A percentile compares a stretch with the other conserved stretches of the same genome.
phyloP scores from a whole-genome alignment of 2,113 vertebrate species.

The Ictalurus punctatus region DNA sequence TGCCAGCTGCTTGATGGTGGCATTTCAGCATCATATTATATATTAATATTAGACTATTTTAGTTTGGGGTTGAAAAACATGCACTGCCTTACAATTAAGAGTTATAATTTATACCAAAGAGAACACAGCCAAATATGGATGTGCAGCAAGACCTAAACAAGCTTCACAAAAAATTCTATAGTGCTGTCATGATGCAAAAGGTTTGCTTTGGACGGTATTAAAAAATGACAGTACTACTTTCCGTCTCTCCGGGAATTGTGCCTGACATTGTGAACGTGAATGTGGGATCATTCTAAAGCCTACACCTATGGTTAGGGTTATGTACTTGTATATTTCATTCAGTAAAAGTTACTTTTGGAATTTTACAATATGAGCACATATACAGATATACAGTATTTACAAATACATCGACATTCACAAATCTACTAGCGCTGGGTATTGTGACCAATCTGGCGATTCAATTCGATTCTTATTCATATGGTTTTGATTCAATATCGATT shows the following conservation, averaged over 20 bases:
- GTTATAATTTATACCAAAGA: not conserved
- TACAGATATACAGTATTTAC: not conserved
- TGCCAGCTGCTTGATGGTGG: not conserved
- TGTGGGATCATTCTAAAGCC: not conserved
- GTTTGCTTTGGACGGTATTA: not conserved
- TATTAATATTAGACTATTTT: not conserved
- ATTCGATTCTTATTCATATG: no score
- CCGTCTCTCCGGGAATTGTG: not conserved
- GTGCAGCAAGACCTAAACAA: not conserved
- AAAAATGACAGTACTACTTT: not conserved
- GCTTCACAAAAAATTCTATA: not conserved
- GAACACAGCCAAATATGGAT: not conserved
- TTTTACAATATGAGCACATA: not conserved
- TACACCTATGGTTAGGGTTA: not conserved
- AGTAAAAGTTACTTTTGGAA: not conserved
- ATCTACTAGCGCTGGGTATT: no score
- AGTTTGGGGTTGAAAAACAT: not conserved
- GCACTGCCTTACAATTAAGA: not conserved
- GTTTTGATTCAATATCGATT: no score
- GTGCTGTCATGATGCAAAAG: constrained; percentile 3
- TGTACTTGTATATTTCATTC: not conserved
- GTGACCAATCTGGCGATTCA: no score
- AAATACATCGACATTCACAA: no score
- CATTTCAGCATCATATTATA: not conserved
- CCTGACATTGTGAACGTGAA: not conserved